Base-by-base conservation (phyloP, 2,113 vertebrate genomes). In the Salvelinus sp. region DNA sequence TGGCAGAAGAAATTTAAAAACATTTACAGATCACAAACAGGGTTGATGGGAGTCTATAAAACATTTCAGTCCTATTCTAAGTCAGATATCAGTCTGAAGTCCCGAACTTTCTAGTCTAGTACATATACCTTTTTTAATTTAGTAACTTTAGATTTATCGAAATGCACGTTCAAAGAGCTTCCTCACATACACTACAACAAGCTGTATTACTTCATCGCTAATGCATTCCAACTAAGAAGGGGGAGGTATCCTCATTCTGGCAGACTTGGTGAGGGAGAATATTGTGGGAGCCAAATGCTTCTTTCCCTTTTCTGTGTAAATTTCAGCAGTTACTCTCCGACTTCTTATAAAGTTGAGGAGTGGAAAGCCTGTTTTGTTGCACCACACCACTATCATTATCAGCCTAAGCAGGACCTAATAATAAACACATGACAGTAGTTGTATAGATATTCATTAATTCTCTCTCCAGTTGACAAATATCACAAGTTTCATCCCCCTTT, bases 1-100 rank as follows among this genome's bases (percentile, higher is more conserved):
- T 76, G 38, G 76, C 72, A 81, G 67, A 75, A 83, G 62, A 84
- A 85, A 76, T 44, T 20, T 76, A 74, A 80, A 74, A 63, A 27
- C 20, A 3, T n/a, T 38, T 73, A 54, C 30, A 16, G 57, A 73
- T 20, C 73, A n/a, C 23, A 27, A 23, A 9, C 25, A 20, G 73
- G 25, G 9, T 12, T 2, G 2, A 38, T 10, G 7, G 25, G 58
- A 62, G 20, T 22, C n/a, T 22, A 62, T 62, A 7, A 62, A 62
- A 22, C 5, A 23, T 62, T 62, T 62, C 20, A 62, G 7, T 62
- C n/a, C 2, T 16, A 62, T 23, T 22, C 58, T 2, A 62, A 7
- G 9, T 22, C 38, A 10, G 38, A 10, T 16, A 54, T 54, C 16
- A 54, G 50, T 16, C 13, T 54, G 38, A 44, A 10, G 38, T 44